phyloP scores from a whole-genome alignment of 2,113 vertebrate genomes.

The Sander vitreus region DNA sequence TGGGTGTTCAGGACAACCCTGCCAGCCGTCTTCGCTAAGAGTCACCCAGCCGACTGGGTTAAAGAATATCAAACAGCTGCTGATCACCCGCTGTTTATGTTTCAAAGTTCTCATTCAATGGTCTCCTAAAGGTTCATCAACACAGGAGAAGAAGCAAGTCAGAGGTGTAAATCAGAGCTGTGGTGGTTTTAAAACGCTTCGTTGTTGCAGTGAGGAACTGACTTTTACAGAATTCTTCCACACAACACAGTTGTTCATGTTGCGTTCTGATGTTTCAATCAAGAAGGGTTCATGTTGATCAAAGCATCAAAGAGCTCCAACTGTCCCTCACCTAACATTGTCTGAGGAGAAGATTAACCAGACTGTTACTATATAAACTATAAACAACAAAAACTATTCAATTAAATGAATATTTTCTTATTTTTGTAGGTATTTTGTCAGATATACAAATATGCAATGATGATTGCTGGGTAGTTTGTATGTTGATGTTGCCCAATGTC shows the following conservation, averaged over 20 bases:
- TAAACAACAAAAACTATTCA: too few relatives aligned
- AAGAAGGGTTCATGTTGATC: background rate
- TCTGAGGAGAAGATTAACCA: background rate
- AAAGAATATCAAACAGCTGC: slow-evolving; percentile 7
- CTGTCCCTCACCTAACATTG: background rate
- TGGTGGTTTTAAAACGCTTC: background rate
- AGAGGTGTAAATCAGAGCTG: background rate
- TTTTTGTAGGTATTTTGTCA: too few relatives aligned
- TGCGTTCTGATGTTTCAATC: background rate
- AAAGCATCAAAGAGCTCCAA: background rate
- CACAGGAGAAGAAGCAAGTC: background rate
- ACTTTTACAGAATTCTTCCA: background rate
- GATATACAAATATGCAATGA: too few relatives aligned
- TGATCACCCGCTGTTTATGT: background rate
- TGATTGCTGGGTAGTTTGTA: too few relatives aligned
- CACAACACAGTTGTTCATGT: background rate
- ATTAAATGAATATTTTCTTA: too few relatives aligned
- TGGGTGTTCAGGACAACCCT: slow-evolving; percentile 36
- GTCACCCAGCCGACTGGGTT: background rate
- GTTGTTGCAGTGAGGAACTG: background rate
- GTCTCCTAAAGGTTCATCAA: background rate
- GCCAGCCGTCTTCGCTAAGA: slow-evolving; percentile 26
- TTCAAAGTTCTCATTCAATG: background rate
- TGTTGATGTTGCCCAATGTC: too few relatives aligned
- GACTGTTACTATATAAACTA: too few relatives aligned